Evolutionary conservation across 2,888 invertebrate genomes (phyloP).

Genomic region (Protophormia terraenovae): DNA sequence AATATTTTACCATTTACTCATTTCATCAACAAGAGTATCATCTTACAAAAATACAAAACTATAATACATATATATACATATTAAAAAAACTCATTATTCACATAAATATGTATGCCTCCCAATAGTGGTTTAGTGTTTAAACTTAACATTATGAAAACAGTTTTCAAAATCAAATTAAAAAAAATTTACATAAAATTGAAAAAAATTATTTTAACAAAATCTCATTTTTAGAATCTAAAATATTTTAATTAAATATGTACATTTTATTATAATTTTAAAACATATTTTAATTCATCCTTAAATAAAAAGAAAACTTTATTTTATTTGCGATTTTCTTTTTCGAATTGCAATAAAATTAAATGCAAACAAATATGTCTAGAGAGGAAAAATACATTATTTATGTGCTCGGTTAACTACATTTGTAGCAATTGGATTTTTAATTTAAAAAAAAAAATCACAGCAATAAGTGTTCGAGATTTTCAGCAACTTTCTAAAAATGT

Average conservation of each 20-base stretch:
- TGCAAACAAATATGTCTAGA: no score
- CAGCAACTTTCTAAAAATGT: no score
- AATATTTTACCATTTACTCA: slow-evolving; percentile 33
- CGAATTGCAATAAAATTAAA: neutral
- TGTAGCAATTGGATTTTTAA: no score
- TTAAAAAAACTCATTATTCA: neutral
- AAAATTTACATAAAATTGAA: neutral
- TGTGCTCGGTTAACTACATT: no score
- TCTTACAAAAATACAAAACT: slow-evolving; percentile 11
- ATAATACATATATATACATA: neutral
- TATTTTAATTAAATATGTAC: neutral
- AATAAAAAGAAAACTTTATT: slow-evolving; percentile 9
- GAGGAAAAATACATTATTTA: no score
- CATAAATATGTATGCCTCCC: neutral
- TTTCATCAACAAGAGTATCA: slow-evolving; percentile 29
- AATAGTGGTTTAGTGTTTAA: slow-evolving; percentile 19
- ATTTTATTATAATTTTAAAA: neutral
- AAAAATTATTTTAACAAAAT: neutral
- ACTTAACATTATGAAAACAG: neutral
- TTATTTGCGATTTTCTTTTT: neutral
- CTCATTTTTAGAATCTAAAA: neutral
- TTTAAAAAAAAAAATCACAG: no score
- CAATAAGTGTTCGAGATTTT: no score
- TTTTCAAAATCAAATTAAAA: neutral
- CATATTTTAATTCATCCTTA: neutral